Evolutionary conservation across 2,113 vertebrate genomes (phyloP), one percentile per base, ranked within the genome.

Genomic region (Apus apus): DNA sequence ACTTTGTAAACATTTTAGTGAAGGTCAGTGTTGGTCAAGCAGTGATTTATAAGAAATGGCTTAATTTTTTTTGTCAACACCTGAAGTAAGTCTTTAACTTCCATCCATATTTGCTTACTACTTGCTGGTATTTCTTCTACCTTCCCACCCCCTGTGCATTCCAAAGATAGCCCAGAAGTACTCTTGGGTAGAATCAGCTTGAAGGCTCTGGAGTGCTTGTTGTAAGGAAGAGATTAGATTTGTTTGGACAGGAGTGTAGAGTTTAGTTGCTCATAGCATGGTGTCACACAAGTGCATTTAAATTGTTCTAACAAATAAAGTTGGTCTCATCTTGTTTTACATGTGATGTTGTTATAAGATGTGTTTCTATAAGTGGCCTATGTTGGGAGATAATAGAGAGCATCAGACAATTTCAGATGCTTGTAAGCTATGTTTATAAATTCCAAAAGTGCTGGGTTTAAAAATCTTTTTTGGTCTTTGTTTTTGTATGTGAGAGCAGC

Each of bases 201-300:
- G 90, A 95, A 93, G 86, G 90, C 90, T 96, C 79, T 90, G 68
- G 53, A 92, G 62, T 0, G 14, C 61, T 81, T 81, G 54, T 87
- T 94, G 21, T 85, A 87, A 94, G 92, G 70, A 91, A 87, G 90
- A 96, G 93, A 96, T 96, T 94, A 96, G 94, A 94, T 96, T 96
- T 94, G 88, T 89, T 97, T 96, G 58, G 88, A 96, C 92, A 96
- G 89, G 88, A 89, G 89, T 79, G 86, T 71, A 36, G 66, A 81
- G 61, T 51, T 89, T 83, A 86, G 85, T 84, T 65, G 50, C 61
- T 92, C 62, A 2, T 84, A 78, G 76, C 0, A 0, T 95, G 89
- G 87, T 97, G 94, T 96, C 94, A 95, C 3, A 12, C 71, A 85
- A 96, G 65, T 75, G 84, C 70, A 68, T 70, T 50, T 58, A 92